Conservation (phyloP, 2,797 vertebrate genomes). For the Monodelphis domestica region DNA sequence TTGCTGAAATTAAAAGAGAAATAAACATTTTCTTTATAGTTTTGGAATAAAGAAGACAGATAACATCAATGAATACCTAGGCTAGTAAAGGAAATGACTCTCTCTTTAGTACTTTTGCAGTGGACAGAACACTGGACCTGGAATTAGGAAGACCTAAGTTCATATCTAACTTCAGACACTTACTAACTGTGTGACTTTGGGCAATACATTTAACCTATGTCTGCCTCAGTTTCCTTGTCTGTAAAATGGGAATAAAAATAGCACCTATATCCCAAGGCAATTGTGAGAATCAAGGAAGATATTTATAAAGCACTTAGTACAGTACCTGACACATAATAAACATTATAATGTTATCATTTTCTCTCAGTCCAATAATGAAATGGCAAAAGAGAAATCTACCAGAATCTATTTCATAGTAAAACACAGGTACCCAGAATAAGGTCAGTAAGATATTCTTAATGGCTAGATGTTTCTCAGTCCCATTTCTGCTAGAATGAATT, state of each 20-base stretch:
- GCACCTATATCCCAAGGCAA: too few species aligned
- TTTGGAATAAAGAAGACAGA: neutral
- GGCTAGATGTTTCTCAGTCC: neutral
- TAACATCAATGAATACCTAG: neutral
- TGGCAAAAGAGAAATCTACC: neutral
- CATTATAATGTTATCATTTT: neutral
- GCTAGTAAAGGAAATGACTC: neutral
- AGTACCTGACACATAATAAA: neutral
- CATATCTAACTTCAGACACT: too few species aligned
- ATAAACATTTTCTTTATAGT: neutral
- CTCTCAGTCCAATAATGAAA: conserved; percentile 6
- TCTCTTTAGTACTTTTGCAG: neutral
- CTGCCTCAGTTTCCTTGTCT: too few species aligned
- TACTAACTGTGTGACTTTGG: too few species aligned
- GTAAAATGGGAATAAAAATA: too few species aligned
- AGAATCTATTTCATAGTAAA: neutral
- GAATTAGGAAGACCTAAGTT: too few species aligned
- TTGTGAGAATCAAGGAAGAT: too few species aligned
- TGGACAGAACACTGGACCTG: neutral
- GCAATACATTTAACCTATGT: too few species aligned
- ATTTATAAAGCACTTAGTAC: neutral
- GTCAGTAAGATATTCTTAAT: neutral
- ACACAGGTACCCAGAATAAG: neutral
- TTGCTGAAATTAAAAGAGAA: neutral
- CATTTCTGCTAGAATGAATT: conserved; percentile 1